phyloP scores from a whole-genome alignment of 2,113 vertebrate species.

The Ictalurus punctatus region DNA sequence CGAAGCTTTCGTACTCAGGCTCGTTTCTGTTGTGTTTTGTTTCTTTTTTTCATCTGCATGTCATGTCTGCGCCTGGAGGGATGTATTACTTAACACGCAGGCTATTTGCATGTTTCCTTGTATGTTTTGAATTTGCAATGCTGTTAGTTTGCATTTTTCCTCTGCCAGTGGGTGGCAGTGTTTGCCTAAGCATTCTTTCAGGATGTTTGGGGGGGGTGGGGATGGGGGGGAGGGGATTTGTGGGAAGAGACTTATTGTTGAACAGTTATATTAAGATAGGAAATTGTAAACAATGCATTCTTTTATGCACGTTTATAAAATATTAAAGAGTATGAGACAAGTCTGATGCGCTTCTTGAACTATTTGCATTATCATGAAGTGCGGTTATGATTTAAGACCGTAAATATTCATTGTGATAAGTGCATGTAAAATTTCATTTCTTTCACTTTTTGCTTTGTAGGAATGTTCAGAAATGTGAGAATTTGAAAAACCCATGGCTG shows the following conservation, averaged over 20 bases:
- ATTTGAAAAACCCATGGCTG: slow-evolving; percentile 51
- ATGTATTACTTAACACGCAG: slow-evolving; percentile 47
- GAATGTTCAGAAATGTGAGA: slow-evolving; percentile 61
- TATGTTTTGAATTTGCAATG: slow-evolving; percentile 60
- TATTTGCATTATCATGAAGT: slow-evolving; percentile 75
- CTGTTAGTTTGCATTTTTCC: slow-evolving; percentile 29
- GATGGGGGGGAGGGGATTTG: no score
- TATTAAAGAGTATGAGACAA: slow-evolving; percentile 68
- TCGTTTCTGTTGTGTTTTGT: slow-evolving; percentile 19
- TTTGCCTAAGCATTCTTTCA: slow-evolving; percentile 71
- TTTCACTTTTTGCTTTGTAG: slow-evolving; percentile 49
- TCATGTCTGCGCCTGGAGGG: slow-evolving; percentile 42
- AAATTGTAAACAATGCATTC: slow-evolving; percentile 74
- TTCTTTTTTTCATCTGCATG: slow-evolving; percentile 45
- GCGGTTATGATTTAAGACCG: slow-evolving; percentile 66
- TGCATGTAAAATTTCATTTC: slow-evolving; percentile 67
- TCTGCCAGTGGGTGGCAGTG: slow-evolving; percentile 77
- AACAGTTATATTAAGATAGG: slow-evolving; percentile 70
- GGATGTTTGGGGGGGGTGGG: neutral
- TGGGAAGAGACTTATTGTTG: slow-evolving; percentile 62
- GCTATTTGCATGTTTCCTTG: slow-evolving; percentile 63
- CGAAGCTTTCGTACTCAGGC: slow-evolving; percentile 5
- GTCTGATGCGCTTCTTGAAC: slow-evolving; percentile 65
- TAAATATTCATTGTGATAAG: slow-evolving; percentile 72
- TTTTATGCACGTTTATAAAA: slow-evolving; percentile 73